Base-by-base conservation (phyloP, 1,140 invertebrate species). In the Camponotus vicinus region DNA sequence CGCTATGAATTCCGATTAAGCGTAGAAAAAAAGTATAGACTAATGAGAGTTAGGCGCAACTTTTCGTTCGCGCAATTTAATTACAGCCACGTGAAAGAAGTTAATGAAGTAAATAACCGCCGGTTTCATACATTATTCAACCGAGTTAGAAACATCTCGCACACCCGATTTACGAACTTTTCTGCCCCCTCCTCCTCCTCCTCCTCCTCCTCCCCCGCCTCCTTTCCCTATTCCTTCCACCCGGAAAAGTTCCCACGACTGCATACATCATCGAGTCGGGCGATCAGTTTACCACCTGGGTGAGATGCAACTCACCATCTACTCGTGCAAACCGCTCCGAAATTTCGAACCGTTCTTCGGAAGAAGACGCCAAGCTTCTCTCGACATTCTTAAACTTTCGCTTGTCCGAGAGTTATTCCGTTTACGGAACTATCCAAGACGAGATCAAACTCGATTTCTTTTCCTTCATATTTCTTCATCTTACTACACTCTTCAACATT, bases 91-190 rank as follows among this genome's bases (percentile, higher is more conserved):
- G 79, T 83, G 79, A 69, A 75, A 83, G 69, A 83, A 83, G 69
- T 83, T 83, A 83, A 83, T 83, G 79, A 83, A 83, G 79, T 83
- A 83, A 83, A 83, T 83, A 83, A 83, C 79, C 79, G 42, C 69
- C 34, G 69, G 79, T 83, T 83, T 83, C 79, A 83, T 83, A 49
- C 79, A 83, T 83, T 83, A 83, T 83, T 83, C 79, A 83, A 61
- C 27, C 79, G 69, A 83, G 79, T 83, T 83, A 61, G 55, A 75
- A 83, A 83, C 79, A 83, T 73, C 79, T 83, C 79, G 79, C 55
- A 83, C 79, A 32, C 79, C 79, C 79, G 79, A 83, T 83, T 83
- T 83, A 83, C 79, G 27, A 83, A 83, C 79, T 83, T 83, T 83
- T 83, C 27, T 55, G 18, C 52, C 37, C 15, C 45, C 7, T 32